Conservation (phyloP, 2,113 vertebrate genomes). For the Vidua chalybeata region DNA sequence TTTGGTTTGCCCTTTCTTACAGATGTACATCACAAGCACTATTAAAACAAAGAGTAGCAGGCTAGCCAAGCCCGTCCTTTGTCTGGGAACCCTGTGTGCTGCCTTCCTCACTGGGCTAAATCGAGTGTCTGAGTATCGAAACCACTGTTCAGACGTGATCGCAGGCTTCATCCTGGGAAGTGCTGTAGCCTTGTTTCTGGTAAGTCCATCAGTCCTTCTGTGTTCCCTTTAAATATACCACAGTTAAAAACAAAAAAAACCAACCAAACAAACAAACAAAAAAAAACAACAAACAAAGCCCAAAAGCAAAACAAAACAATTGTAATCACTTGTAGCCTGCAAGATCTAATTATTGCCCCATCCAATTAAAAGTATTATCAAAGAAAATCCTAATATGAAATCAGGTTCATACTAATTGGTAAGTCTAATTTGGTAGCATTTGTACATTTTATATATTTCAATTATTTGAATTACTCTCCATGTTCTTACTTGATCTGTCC, state of each 20-base stretch:
- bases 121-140: conserved; percentile 94
- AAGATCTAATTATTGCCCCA: background rate
- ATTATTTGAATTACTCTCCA: background rate
- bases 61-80: conserved; percentile 94
- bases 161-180: conserved; percentile 94
- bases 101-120: conserved; percentile 95
- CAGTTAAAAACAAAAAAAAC: background rate
- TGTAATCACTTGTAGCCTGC: background rate
- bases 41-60: conserved; percentile 97
- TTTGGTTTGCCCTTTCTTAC: conserved; percentile 37
- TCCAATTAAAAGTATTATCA: background rate
- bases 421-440: background rate
- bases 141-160: conserved; percentile 95
- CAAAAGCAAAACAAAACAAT: background rate
- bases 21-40: conserved; percentile 99
- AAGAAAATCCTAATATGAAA: background rate
- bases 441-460: background rate
- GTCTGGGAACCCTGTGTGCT: conserved; percentile 91
- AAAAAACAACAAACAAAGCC: background rate
- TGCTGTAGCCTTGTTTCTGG: conserved; percentile 93
- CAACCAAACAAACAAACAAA: background rate
- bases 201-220: conserved; percentile 53
- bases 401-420: background rate
- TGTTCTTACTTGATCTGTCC: background rate
- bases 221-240: background rate